Percentiles rank a stretch among this genome's conserved stretches.
Evolutionary conservation across 1,140 invertebrate genomes (phyloP).

Genomic region (Zaprionus lachaisei): DNA sequence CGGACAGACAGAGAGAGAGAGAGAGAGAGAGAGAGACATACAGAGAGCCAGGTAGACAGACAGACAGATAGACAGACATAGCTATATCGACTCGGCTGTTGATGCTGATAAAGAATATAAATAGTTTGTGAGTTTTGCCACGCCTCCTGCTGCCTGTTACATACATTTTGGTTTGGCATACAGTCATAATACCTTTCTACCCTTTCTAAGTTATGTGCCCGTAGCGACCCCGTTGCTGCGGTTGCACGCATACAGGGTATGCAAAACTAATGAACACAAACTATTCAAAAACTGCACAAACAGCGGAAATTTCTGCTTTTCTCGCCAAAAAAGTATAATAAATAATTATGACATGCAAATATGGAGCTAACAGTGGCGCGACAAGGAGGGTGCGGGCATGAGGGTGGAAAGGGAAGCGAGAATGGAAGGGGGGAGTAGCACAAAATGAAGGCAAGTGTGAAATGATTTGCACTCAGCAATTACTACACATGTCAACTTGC

Average conservation of each 20-base stretch:
- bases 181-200: not conserved
- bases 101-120: no score
- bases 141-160: no score
- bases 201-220: not conserved
- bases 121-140: no score
- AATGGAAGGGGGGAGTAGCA: no score
- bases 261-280: constrained; percentile 32
- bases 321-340: constrained; percentile 32
- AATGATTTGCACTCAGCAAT: constrained; percentile 60
- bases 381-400: not conserved
- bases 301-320: constrained; percentile 35
- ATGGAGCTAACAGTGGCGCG: not conserved
- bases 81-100: no score
- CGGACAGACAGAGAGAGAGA: no score
- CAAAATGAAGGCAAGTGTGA: constrained; percentile 38
- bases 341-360: constrained; percentile 39
- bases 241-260: constrained; percentile 7
- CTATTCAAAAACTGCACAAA: constrained; percentile 41
- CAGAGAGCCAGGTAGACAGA: no score
- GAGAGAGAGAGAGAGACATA: no score
- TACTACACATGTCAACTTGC: constrained; percentile 11
- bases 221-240: not conserved
- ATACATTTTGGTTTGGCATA: no score
- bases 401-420: not conserved
- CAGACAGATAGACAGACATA: no score